Evolutionary conservation across 2,797 vertebrate species (phyloP).

Genomic region (Antennarius maculatus): DNA sequence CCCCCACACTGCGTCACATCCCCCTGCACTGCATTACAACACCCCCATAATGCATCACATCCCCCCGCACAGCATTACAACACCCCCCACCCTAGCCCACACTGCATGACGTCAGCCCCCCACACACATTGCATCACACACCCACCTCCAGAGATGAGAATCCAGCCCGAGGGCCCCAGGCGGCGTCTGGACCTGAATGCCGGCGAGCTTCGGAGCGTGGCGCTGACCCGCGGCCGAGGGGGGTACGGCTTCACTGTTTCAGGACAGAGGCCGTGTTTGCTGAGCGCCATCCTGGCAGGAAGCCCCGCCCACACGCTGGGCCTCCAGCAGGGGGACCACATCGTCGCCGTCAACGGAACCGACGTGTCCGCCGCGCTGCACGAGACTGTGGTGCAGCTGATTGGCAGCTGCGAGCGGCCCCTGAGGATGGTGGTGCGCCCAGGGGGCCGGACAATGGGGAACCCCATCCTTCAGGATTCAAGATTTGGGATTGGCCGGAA

Average conservation of each 20-base stretch:
- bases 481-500: constrained; percentile 81
- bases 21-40: too few relatives aligned
- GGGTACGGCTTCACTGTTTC: constrained; percentile 95
- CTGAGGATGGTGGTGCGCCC: constrained; percentile 86
- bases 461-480: constrained; percentile 87
- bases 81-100: too few relatives aligned
- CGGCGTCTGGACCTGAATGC: constrained; percentile 79
- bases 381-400: constrained; percentile 91
- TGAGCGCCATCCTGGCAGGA: constrained; percentile 91
- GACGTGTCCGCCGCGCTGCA: constrained; percentile 88
- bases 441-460: constrained; percentile 70
- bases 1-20: too few relatives aligned
- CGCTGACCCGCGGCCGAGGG: constrained; percentile 88
- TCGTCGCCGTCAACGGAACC: constrained; percentile 88
- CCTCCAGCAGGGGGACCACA: constrained; percentile 90
- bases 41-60: too few relatives aligned
- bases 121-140: constrained; percentile 28
- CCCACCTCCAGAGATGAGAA: constrained; percentile 66
- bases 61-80: too few relatives aligned
- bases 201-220: constrained; percentile 83
- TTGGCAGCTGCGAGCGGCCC: constrained; percentile 89
- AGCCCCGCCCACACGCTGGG: constrained; percentile 91
- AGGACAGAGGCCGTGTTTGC: constrained; percentile 91
- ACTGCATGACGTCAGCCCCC: constrained; percentile 35
- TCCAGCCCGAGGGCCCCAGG: constrained; percentile 83